Evolutionary conservation across 2,888 invertebrate genomes (phyloP).

Genomic region (Phasia obesa): DNA sequence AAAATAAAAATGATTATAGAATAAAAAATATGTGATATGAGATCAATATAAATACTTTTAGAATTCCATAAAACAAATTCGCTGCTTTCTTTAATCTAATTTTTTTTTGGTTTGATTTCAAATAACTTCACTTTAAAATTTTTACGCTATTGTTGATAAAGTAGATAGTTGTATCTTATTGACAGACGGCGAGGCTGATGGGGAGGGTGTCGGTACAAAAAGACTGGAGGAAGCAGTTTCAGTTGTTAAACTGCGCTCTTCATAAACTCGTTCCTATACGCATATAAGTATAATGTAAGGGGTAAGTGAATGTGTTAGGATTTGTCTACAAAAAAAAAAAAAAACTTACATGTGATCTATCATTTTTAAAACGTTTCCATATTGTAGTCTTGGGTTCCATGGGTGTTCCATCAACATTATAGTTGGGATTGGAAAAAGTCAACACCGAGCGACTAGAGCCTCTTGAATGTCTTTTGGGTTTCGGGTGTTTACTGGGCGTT

Average conservation of each 20-base stretch:
- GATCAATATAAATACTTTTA: conserved; percentile 51
- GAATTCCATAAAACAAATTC: conserved; percentile 56
- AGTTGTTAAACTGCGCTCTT: conserved; percentile 81
- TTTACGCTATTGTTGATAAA: conserved; percentile 79
- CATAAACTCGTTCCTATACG: conserved; percentile 81
- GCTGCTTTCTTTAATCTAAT: conserved; percentile 28
- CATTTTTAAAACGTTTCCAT: conserved; percentile 91
- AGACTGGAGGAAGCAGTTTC: conserved; percentile 82
- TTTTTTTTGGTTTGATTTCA: background rate
- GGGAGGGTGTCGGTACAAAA: conserved; percentile 81
- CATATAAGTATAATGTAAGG: no score
- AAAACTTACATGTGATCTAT: conserved; percentile 83
- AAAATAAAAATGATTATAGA: conserved; percentile 9
- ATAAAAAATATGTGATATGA: conserved; percentile 52
- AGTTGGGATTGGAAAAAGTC: conserved; percentile 95
- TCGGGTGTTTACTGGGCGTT: conserved; percentile 71
- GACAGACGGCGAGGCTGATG: conserved; percentile 81
- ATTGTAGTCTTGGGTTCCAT: conserved; percentile 84
- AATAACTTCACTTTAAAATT: conserved; percentile 19
- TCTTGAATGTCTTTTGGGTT: conserved; percentile 84
- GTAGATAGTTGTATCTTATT: conserved; percentile 80
- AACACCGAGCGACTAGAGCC: conserved; percentile 88
- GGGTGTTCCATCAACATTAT: conserved; percentile 84
- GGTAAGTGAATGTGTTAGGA: background rate
- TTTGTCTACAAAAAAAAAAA: background rate